Conservation (phyloP, 2,797 vertebrate species). For the Meda fulgida region DNA sequence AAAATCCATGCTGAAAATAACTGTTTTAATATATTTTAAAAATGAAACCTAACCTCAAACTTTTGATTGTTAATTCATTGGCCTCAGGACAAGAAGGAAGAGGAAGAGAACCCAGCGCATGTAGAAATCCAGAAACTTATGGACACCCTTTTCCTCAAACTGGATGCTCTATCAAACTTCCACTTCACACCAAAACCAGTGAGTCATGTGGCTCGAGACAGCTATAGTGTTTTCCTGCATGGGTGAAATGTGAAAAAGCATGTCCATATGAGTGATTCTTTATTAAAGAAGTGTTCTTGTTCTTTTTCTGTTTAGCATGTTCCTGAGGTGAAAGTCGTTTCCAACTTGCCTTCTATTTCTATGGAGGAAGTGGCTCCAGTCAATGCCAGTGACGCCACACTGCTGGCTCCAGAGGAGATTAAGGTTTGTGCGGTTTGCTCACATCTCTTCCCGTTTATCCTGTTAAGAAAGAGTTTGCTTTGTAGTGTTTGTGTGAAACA, state of each 20-base stretch:
- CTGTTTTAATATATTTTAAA: background rate
- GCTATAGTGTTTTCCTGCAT: background rate
- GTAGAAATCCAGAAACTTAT: constrained; percentile 93
- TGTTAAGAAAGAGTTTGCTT: background rate
- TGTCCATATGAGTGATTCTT: background rate
- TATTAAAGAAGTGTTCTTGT: background rate
- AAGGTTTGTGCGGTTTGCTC: constrained; percentile 79
- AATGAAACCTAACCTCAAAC: no score
- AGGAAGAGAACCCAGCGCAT: constrained; percentile 91
- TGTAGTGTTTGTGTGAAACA: background rate
- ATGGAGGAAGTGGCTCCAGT: constrained; percentile 98
- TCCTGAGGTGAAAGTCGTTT: constrained; percentile 94
- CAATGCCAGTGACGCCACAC: constrained; percentile 85
- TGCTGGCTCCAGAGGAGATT: constrained; percentile 96
- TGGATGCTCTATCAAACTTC: constrained; percentile 97
- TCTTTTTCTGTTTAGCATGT: constrained; percentile 72
- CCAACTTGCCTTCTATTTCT: constrained; percentile 89
- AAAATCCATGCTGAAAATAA: background rate
- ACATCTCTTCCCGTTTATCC: background rate
- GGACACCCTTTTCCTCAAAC: constrained; percentile 91
- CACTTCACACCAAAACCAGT: constrained; percentile 97
- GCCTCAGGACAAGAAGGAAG: constrained; percentile 85
- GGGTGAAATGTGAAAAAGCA: background rate
- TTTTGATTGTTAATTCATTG: background rate
- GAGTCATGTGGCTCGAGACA: constrained; percentile 64